Conservation (phyloP, 2,797 vertebrate species). For the Acrossocheilus wenchowensis region DNA sequence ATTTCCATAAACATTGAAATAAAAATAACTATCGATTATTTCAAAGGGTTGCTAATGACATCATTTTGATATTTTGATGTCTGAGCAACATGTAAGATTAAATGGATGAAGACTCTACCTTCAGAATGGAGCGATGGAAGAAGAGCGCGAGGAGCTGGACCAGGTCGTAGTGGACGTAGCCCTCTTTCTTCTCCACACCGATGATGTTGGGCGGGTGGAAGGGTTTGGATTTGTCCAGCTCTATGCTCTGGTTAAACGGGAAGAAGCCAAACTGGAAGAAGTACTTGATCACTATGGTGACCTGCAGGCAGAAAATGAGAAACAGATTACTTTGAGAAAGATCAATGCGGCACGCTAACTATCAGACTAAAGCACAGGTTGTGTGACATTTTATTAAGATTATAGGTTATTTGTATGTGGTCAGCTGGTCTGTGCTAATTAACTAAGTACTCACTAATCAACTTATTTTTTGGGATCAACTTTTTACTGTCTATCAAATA, state of each 20-base stretch:
- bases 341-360: neutral
- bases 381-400: neutral
- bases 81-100: no score
- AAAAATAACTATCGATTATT: no score
- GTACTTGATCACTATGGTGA: conserved; percentile 94
- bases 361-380: no score
- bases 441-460: no score
- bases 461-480: no score
- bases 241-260: conserved; percentile 89
- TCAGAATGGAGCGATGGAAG: conserved; percentile 90
- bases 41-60: no score
- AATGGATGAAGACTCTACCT: conserved; percentile 57
- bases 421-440: no score
- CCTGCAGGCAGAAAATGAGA: conserved; percentile 71
- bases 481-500: no score
- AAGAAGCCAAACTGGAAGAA: conserved; percentile 98
- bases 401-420: no score
- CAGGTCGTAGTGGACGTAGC: conserved; percentile 92
- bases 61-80: no score
- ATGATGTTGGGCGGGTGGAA: conserved; percentile 92
- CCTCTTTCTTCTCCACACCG: conserved; percentile 94
- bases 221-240: conserved; percentile 87
- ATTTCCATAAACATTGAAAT: no score
- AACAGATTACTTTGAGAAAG: neutral
- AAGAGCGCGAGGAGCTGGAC: conserved; percentile 92